Percentiles rank a stretch among this genome's conserved stretches.
phyloP scores from a whole-genome alignment of 2,888 invertebrate genomes.

The Synergus itoensis region DNA sequence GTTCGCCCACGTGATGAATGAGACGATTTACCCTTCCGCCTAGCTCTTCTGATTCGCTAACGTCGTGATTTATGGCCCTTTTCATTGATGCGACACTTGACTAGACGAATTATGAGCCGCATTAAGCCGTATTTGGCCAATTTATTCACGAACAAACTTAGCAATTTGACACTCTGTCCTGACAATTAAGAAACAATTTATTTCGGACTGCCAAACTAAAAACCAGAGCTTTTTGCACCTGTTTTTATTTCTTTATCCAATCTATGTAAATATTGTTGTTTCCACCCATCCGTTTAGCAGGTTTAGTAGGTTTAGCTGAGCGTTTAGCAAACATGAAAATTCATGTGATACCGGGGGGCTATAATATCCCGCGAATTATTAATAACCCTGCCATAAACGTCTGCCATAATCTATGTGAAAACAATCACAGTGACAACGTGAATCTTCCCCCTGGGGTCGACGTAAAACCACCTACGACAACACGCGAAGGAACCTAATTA shows the following conservation, averaged over 20 bases:
- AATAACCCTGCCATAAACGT: slow-evolving; percentile 24
- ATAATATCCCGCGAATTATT: slow-evolving; percentile 23
- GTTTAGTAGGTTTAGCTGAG: neutral
- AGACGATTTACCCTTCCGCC: slow-evolving; percentile 15
- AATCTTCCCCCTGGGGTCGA: slow-evolving; percentile 55
- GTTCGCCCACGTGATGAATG: slow-evolving; percentile 27
- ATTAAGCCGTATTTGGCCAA: neutral
- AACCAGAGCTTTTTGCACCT: neutral
- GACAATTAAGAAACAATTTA: slow-evolving; percentile 10
- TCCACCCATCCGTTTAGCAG: slow-evolving; percentile 1
- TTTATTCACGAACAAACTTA: neutral
- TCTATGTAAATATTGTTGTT: neutral
- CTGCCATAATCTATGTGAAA: slow-evolving; percentile 20
- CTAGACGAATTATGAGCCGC: slow-evolving; percentile 26
- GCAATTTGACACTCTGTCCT: neutral
- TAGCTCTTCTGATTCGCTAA: slow-evolving; percentile 31
- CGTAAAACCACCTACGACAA: slow-evolving; percentile 58
- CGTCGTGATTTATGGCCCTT: slow-evolving; percentile 23
- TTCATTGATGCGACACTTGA: slow-evolving; percentile 25
- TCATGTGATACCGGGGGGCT: neutral
- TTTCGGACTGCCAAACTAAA: neutral
- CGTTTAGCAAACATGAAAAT: slow-evolving; percentile 9
- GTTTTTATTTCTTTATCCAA: neutral
- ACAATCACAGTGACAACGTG: slow-evolving; percentile 42
- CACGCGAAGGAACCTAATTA: slow-evolving; percentile 61